phyloP scores from a whole-genome alignment of 2,113 vertebrate species.

The Nibea coibor region DNA sequence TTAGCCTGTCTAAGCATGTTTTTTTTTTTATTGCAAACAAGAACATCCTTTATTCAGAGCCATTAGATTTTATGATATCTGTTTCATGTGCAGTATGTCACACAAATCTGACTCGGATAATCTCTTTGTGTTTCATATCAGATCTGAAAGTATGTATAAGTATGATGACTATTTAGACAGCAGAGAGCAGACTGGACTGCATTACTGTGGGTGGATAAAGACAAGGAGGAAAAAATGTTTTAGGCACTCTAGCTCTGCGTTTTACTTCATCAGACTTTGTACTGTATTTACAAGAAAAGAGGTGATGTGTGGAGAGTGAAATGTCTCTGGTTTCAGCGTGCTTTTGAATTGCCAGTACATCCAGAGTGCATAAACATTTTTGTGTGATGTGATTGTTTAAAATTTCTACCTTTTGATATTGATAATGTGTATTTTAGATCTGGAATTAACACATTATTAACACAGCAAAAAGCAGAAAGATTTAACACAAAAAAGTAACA shows the following conservation, averaged over 20 bases:
- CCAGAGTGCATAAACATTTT: background rate
- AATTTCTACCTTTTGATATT: background rate
- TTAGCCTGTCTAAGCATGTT: constrained; percentile 39
- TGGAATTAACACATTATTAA: too few relatives aligned
- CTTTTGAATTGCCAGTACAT: background rate
- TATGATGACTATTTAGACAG: background rate
- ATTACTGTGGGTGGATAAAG: background rate
- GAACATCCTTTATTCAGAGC: constrained; percentile 7
- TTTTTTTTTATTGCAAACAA: constrained; percentile 32
- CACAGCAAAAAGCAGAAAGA: background rate
- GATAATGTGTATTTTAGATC: background rate
- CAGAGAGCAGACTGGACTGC: background rate
- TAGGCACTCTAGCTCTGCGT: background rate
- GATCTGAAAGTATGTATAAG: constrained; percentile 7
- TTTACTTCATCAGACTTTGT: background rate
- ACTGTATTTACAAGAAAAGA: background rate
- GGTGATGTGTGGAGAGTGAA: background rate
- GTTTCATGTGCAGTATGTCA: constrained; percentile 42
- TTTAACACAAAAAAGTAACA: background rate
- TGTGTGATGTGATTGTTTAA: background rate
- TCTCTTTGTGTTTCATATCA: constrained; percentile 10
- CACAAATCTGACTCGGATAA: constrained; percentile 12
- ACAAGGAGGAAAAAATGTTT: background rate
- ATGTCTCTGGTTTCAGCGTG: background rate
- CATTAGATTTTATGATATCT: constrained; percentile 50